A percentile compares a stretch with the other conserved stretches of the same genome.
Evolutionary conservation across 2,113 vertebrate genomes (phyloP).

Genomic region (Zingel zingel): DNA sequence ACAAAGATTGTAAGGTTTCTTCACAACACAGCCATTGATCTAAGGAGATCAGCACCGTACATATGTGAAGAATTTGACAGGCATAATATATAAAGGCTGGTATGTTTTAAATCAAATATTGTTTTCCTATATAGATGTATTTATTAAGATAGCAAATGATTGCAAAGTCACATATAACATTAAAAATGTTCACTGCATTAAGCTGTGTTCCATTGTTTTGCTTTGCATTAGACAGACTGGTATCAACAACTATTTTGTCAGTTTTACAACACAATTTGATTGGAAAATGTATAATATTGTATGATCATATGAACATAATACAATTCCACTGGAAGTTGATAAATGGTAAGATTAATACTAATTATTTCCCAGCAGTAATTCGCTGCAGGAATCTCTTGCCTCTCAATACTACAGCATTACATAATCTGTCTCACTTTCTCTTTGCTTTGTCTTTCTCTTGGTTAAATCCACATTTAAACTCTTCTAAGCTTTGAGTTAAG

Average conservation of each 20-base stretch:
- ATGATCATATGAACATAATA: not conserved
- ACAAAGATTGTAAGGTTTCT: slow-evolving; percentile 4
- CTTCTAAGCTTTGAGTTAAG: not conserved
- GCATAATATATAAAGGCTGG: not conserved
- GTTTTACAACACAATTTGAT: not conserved
- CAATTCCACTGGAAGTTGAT: not conserved
- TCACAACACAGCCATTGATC: not conserved
- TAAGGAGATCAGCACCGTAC: not conserved
- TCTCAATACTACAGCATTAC: not conserved
- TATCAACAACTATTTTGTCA: not conserved
- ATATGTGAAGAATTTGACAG: not conserved
- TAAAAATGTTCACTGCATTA: not conserved
- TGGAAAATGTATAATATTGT: not conserved
- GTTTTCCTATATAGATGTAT: not conserved
- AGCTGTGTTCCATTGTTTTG: not conserved
- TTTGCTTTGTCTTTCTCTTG: slow-evolving; percentile 1
- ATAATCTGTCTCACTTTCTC: slow-evolving; percentile 1
- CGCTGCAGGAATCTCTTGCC: not conserved
- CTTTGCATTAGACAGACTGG: too few relatives aligned
- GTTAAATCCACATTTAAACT: slow-evolving; percentile 14
- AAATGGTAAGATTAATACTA: not conserved
- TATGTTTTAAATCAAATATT: not conserved
- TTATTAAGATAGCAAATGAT: too few relatives aligned
- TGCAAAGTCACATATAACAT: not conserved
- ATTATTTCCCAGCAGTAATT: slow-evolving; percentile 10